Evolutionary conservation across 2,888 invertebrate species (phyloP), one percentile per base, ranked within the genome.

Genomic region (Eueremaeus valkanovi): DNA sequence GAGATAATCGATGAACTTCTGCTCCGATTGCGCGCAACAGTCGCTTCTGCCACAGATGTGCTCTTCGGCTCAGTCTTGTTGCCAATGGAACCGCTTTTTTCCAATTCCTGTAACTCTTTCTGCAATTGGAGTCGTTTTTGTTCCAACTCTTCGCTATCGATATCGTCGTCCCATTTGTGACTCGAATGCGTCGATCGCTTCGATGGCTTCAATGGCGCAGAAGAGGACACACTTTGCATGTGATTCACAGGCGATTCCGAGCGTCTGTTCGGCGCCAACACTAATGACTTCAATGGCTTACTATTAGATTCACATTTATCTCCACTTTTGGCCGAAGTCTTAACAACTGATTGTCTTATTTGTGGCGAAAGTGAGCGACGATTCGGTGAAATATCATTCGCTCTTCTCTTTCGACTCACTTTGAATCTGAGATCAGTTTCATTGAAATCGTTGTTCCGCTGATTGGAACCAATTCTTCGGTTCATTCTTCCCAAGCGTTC

Each of bases 161-260:
- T 68, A 13, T 68, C 68, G 36, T 68, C 68, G 40, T 68, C 68
- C 40, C 40, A 68, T 68, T 68, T 68, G 42, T 68, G 21, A 2
- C n/a, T 36, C 36, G 36, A 40, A 40, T 40, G 68, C 24, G 18
- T 24, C 9, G 63, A 33, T 2, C 40, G 68, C 31, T 36, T 68
- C n/a, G 42, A 36, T 21, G 68, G 68, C 31, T 36, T 68, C n/a
- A 24, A 36, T 21, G 68, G 16, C 3, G 68, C 36, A 3, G 68
- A 58, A 58, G 58, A 24, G 16, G 58, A 24, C 6, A 58, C 58
- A 58, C 16, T 58, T 11, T n/a, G n/a, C n/a, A n/a, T n/a, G n/a
- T n/a, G n/a, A n/a, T n/a, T n/a, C n/a, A 16, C 16, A 3, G 63
- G 63, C 0, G 63, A 63, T 29, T 63, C 63, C 3, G 68, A 9